A percentile compares a stretch with the other conserved stretches of the same genome.
Conservation (phyloP, 2,797 vertebrate genomes). For the Coregonus suidteri region DNA sequence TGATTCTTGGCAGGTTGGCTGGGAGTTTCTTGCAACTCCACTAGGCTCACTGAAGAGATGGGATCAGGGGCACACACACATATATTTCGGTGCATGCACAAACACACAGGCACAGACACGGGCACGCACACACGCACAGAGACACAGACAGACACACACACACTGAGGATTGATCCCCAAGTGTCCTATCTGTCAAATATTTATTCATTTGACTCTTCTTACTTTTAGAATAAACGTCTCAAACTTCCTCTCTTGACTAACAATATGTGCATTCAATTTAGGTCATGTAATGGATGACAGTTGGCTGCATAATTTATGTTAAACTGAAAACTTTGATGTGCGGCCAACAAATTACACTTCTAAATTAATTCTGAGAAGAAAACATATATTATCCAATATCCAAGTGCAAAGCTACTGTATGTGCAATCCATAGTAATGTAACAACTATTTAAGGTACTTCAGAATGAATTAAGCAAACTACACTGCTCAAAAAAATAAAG, state of each 20-base stretch:
- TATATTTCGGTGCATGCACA: too few relatives aligned
- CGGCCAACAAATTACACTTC: conserved; percentile 70
- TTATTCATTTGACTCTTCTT: conserved; percentile 66
- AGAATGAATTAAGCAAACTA: not conserved
- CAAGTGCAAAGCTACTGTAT: not conserved
- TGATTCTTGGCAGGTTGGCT: conserved; percentile 3
- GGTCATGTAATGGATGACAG: conserved; percentile 73
- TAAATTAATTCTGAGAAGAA: conserved; percentile 12
- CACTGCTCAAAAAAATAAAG: too few relatives aligned
- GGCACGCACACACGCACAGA: too few relatives aligned
- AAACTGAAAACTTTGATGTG: conserved; percentile 72
- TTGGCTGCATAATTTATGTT: conserved; percentile 78
- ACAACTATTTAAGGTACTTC: not conserved
- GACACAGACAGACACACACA: conserved; percentile 23
- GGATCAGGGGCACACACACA: too few relatives aligned
- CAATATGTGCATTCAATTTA: conserved; percentile 65
- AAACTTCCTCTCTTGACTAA: conserved; percentile 62
- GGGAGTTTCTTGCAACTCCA: conserved; percentile 42
- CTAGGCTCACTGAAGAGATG: conserved; percentile 40
- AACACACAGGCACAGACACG: too few relatives aligned
- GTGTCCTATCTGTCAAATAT: conserved; percentile 53
- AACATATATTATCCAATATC: not conserved
- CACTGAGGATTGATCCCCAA: conserved; percentile 59
- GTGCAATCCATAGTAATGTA: not conserved
- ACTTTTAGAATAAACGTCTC: conserved; percentile 53